Percentiles rank a stretch among this genome's conserved stretches.
Evolutionary conservation across 2,888 invertebrate species (phyloP).

Genomic region (Drosophila rubida): DNA sequence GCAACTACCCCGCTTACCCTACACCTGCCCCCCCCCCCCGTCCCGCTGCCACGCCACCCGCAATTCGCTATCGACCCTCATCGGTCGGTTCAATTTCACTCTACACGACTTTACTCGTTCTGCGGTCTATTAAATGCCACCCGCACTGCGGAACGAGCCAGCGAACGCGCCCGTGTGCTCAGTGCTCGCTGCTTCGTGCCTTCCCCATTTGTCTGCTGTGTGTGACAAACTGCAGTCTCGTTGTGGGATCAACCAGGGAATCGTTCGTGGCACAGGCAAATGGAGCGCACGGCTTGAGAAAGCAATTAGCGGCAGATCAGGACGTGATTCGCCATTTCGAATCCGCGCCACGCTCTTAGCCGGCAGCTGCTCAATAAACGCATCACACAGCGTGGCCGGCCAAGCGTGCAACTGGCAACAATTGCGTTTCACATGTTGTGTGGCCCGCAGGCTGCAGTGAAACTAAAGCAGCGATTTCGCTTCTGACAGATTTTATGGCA

Average conservation of each 20-base stretch:
- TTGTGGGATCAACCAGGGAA: neutral
- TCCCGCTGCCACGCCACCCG: neutral
- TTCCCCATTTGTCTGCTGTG: neutral
- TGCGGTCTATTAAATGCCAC: slow-evolving; percentile 51
- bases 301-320: slow-evolving; percentile 36
- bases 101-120: slow-evolving; percentile 13
- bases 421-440: too few species aligned
- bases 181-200: neutral
- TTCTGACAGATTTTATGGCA: too few species aligned
- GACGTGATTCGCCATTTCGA: slow-evolving; percentile 3
- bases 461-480: too few species aligned
- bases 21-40: neutral
- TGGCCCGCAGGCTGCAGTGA: too few species aligned
- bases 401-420: too few species aligned
- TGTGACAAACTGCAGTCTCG: slow-evolving; percentile 1
- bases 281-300: slow-evolving; percentile 3
- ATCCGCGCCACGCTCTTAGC: neutral
- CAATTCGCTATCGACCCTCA: slow-evolving; percentile 10
- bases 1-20: slow-evolving; percentile 30
- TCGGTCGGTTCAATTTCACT: slow-evolving; percentile 17
- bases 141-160: slow-evolving; percentile 25
- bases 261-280: neutral
- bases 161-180: neutral
- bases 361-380: neutral
- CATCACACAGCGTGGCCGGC: neutral